phyloP scores from a whole-genome alignment of 2,113 vertebrate genomes.

The Sarotherodon lohbergeri region DNA sequence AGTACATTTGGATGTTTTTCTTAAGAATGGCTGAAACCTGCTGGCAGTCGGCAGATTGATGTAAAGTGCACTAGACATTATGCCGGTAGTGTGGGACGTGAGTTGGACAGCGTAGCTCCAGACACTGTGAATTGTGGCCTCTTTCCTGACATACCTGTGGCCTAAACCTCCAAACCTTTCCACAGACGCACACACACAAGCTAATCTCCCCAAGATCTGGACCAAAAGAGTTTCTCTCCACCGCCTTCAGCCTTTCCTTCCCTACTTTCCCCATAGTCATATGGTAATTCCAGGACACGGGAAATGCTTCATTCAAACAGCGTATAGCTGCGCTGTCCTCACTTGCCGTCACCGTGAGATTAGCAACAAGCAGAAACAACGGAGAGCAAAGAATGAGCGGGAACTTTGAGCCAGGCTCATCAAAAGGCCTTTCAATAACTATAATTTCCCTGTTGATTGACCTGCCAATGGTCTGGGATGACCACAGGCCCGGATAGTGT shows the following conservation, averaged over 20 bases:
- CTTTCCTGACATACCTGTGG: constrained; percentile 74
- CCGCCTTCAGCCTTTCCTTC: constrained; percentile 27
- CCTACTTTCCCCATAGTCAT: not conserved
- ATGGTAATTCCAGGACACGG: constrained; percentile 54
- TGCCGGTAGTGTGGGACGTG: constrained; percentile 45
- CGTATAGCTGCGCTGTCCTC: constrained; percentile 38
- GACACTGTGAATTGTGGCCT: constrained; percentile 66
- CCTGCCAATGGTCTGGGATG: constrained; percentile 20
- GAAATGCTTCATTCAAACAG: constrained; percentile 25
- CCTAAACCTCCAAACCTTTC: constrained; percentile 68
- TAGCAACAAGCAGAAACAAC: constrained; percentile 54
- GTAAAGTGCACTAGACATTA: constrained; percentile 45
- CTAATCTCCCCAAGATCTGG: constrained; percentile 57
- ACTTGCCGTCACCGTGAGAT: constrained; percentile 30
- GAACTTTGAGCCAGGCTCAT: not conserved
- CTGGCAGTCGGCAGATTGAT: constrained; percentile 55
- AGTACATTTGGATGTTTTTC: constrained; percentile 29
- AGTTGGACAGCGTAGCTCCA: constrained; percentile 59
- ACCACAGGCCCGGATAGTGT: constrained; percentile 9
- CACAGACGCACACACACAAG: constrained; percentile 52
- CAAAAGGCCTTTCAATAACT: constrained; percentile 16
- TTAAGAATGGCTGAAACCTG: constrained; percentile 51
- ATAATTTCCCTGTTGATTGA: constrained; percentile 30
- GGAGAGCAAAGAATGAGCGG: constrained; percentile 1
- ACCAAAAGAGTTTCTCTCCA: constrained; percentile 49